Evolutionary conservation across 2,113 vertebrate genomes (phyloP).

Genomic region (Dinomys branickii): DNA sequence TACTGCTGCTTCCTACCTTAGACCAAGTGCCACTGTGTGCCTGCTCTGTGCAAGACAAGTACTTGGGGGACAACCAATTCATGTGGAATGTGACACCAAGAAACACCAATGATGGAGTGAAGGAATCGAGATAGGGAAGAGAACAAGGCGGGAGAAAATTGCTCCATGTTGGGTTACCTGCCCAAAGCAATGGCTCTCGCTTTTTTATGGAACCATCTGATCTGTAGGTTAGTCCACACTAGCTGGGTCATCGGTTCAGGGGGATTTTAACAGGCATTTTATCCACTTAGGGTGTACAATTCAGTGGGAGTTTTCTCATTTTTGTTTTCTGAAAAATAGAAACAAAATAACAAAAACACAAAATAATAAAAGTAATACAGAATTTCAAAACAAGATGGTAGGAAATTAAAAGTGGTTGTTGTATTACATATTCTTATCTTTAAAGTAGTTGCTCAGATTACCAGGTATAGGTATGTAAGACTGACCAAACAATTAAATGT

Average conservation of each 20-base stretch:
- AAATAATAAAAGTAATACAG: no score
- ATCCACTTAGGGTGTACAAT: neutral
- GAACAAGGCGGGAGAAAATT: neutral
- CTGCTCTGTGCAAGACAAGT: rapidly evolving
- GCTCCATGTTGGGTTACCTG: neutral
- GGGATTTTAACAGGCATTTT: neutral
- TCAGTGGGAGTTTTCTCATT: neutral
- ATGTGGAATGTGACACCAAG: neutral
- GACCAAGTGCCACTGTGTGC: neutral
- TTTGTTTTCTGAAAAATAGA: no score
- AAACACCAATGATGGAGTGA: no score
- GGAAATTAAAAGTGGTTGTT: no score
- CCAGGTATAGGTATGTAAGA: no score
- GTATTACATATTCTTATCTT: no score
- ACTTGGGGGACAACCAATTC: neutral
- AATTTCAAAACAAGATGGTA: no score
- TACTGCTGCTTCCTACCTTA: rapidly evolving
- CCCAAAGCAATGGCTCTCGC: neutral
- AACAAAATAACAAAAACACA: no score
- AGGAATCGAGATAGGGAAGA: neutral
- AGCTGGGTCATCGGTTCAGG: neutral
- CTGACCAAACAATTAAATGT: no score
- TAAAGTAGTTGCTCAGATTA: no score
- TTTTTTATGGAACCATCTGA: neutral
- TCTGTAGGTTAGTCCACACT: neutral